Evolutionary conservation across 2,797 vertebrate genomes (phyloP), one percentile per base, ranked within the genome.

Genomic region (Amniataba percoides): DNA sequence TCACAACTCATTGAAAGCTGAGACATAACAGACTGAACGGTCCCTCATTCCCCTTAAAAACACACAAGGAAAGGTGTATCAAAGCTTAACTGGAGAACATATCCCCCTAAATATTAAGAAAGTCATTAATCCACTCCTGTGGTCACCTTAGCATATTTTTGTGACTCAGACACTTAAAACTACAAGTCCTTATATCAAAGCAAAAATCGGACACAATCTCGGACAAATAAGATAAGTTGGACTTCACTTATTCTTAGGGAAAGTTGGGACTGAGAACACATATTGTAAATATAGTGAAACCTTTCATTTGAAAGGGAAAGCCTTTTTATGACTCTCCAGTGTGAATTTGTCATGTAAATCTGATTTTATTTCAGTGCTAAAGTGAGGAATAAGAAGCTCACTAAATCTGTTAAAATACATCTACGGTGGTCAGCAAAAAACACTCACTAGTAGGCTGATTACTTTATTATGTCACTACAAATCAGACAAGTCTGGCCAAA

Each of bases 381-480:
- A 70, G 45, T 21, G 8, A 74, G 9, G 8, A 21, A 53, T 11
- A 67, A 21, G 14, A 45, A 13, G n/a, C 21, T 18, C 52, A 60
- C 23, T 15, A 45, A 21, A 15, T 66, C 18, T 62, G n/a, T 57
- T 53, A 48, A 63, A 60, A 59, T 36, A 58, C 2, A 0, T 40
- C 18, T 43, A 40, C 19, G 14, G 8, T 13, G 19, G 42, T 42
- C 18, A 62, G 21, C 45, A 27, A 61, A 51, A 68, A 45, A 3
- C 31, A 61, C 23, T 46, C 12, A 62, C 1, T 49, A 11, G 12
- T 5, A n/a, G 27, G 7, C 3, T 14, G 40, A 59, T 74, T 67
- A n/a, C 14, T 61, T 21, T 14, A 49, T 74, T 58, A n/a, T 60
- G 60, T 53, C 49, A 68, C 49, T 62, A 74, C 21, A 67, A 61